phyloP scores from a whole-genome alignment of 2,888 invertebrate species.

The Ligdia adustata region DNA sequence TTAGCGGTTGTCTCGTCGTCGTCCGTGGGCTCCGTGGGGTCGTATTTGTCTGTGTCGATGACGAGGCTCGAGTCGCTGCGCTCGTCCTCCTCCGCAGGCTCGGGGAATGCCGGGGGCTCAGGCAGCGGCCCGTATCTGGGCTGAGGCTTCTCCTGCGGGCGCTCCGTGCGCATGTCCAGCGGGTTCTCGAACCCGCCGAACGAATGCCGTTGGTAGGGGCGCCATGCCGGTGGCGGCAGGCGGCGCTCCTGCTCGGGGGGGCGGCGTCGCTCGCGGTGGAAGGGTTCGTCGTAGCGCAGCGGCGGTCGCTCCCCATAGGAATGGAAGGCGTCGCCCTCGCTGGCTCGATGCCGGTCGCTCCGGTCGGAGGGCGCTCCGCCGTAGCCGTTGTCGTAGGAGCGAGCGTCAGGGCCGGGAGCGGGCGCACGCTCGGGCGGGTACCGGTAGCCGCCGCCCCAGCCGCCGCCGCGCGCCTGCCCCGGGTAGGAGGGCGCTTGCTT shows the following conservation, averaged over 20 bases:
- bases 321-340: constrained; percentile 40
- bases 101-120: constrained; percentile 65
- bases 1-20: constrained; percentile 64
- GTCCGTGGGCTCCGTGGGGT: constrained; percentile 81
- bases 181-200: constrained; percentile 11
- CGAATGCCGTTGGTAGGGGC: no score
- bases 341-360: constrained; percentile 48
- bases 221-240: no score
- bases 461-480: constrained; percentile 80
- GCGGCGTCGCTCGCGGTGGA: constrained; percentile 42
- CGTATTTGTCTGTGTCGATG: constrained; percentile 84
- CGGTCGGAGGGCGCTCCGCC: constrained; percentile 22
- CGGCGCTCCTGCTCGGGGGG: constrained; percentile 22
- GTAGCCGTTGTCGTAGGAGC: constrained; percentile 64
- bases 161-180: background rate
- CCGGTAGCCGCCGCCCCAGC: constrained; percentile 74
- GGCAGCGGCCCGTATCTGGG: constrained; percentile 54
- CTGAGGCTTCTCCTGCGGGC: no score
- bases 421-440: constrained; percentile 37
- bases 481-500: constrained; percentile 86
- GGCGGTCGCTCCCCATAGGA: constrained; percentile 54
- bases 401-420: constrained; percentile 43
- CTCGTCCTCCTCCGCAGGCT: constrained; percentile 78
- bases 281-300: constrained; percentile 54
- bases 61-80: constrained; percentile 83